Evolutionary conservation across 2,888 invertebrate species (phyloP), one percentile per base, ranked within the genome.

Genomic region (Agrotis segetum): DNA sequence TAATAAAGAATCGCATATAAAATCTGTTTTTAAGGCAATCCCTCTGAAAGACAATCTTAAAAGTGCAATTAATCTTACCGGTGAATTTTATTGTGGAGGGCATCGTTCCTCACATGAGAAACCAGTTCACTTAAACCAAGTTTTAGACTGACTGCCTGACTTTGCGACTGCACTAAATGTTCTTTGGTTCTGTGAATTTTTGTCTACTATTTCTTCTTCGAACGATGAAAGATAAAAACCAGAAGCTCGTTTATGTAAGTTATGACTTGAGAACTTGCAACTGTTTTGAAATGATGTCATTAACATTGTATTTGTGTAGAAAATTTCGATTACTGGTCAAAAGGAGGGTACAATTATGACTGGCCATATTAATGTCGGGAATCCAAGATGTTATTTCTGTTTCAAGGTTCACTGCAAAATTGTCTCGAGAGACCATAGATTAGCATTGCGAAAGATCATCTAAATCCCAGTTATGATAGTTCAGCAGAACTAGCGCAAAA

Each of bases 151-250:
- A 49, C 68, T 58, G 69, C 53, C 59, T 19, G 66, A 55, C 65
- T 64, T 67, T 3, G 60, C 21, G 63, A 70, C 67, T 63, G 47
- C 63, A 60, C 66, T 19, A 72, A 82, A 79, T 73, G 69, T 64
- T 73, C 14, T 55, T 56, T 62, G 52, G 53, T 84, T 82, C 84
- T 67, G 59, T 72, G 81, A 72, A 81, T 11, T n/a, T 55, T 40
- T 53, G 67, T 52, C 69, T 66, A 59, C 76, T 79, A 83, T 74
- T 81, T 56, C 71, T 84, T 84, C 84, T 66, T 44, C 61, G 77
- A 84, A 84, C 74, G 81, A 82, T 84, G 50, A 73, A 65, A 84
- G 83, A 84, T 79, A 83, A 67, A 58, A 77, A 73, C 72, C 75
- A 77, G 68, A 63, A 81, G 79, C 76, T 74, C 61, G 67, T 76